phyloP scores from a whole-genome alignment of 2,888 invertebrate species.

The Lamellibrachia columna region DNA sequence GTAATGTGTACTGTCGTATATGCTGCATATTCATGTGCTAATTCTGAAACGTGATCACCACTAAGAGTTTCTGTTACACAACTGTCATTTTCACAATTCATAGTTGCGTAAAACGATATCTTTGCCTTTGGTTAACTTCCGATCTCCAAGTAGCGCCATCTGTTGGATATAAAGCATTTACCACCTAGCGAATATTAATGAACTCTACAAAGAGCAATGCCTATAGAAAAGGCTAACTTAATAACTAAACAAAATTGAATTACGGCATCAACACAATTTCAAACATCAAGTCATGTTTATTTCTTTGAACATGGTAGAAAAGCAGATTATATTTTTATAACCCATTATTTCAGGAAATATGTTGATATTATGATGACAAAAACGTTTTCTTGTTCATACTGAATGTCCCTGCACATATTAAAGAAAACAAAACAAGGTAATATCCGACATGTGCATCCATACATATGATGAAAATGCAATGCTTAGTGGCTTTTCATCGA shows the following conservation, averaged over 20 bases:
- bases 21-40: background rate
- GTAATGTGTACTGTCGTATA: background rate
- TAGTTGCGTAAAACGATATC: background rate
- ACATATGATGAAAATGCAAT: too few relatives aligned
- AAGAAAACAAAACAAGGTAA: too few relatives aligned
- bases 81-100: background rate
- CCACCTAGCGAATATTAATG: background rate
- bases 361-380: too few relatives aligned
- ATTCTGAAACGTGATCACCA: background rate
- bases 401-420: too few relatives aligned
- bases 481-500: too few relatives aligned
- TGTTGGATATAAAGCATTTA: background rate
- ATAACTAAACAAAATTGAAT: background rate
- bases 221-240: background rate
- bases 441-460: too few relatives aligned
- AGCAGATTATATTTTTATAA: too few relatives aligned
- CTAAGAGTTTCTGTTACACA: background rate
- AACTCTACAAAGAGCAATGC: background rate
- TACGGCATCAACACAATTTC: too few relatives aligned
- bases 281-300: too few relatives aligned
- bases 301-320: too few relatives aligned
- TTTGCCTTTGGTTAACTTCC: background rate
- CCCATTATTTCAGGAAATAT: too few relatives aligned
- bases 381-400: too few relatives aligned
- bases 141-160: background rate